Percentiles rank a stretch among this genome's conserved stretches.
phyloP scores from a whole-genome alignment of 2,888 invertebrate genomes.

The Drosophila mimica region DNA sequence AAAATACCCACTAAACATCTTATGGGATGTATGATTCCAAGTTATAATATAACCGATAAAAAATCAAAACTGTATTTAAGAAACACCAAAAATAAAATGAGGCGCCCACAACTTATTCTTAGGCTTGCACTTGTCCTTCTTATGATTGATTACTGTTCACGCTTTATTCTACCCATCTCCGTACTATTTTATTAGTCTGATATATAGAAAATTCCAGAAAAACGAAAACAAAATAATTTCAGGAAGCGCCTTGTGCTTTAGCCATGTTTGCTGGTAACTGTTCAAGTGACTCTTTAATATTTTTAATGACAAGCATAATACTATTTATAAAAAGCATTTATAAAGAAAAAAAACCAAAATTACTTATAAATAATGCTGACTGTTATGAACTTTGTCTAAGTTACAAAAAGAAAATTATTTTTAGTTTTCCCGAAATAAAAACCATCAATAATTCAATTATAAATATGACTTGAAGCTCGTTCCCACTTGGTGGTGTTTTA shows the following conservation, averaged over 20 bases:
- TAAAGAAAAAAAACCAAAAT: background rate
- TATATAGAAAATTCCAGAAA: background rate
- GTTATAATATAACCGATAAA: background rate
- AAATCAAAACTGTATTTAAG: background rate
- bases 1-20: background rate
- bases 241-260: background rate
- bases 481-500: background rate
- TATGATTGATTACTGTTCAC: background rate
- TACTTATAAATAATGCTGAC: background rate
- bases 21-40: background rate
- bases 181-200: background rate
- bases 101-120: background rate
- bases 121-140: background rate
- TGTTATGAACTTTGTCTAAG: background rate
- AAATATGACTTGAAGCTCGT: background rate
- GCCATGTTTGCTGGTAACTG: background rate
- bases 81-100: background rate
- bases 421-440: background rate
- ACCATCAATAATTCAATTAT: background rate
- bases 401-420: background rate
- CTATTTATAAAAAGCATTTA: background rate
- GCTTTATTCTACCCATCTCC: background rate
- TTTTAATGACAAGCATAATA: background rate
- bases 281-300: background rate
- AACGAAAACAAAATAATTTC: background rate